Conservation (phyloP, 2,888 invertebrate species). For the Agriotes lineatus region DNA sequence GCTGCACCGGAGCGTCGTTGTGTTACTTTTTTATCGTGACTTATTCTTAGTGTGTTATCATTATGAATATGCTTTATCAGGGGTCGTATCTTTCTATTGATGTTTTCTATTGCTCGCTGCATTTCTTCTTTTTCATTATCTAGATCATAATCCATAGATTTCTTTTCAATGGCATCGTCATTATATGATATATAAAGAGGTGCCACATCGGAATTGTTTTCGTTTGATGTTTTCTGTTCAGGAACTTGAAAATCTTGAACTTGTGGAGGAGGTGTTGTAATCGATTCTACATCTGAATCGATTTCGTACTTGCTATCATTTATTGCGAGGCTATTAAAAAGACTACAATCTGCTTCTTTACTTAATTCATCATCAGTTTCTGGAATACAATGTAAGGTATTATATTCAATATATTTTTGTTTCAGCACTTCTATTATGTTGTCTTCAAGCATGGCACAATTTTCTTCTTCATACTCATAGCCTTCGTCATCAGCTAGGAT, state of each 20-base stretch:
- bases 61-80: slow-evolving; percentile 59
- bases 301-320: too few species aligned
- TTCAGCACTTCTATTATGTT: not conserved
- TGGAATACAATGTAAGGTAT: too few species aligned
- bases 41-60: slow-evolving; percentile 55
- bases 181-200: slow-evolving; percentile 31
- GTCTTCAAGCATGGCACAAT: not conserved
- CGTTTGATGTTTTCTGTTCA: not conserved
- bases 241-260: not conserved
- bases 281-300: not conserved
- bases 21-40: slow-evolving; percentile 1
- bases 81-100: slow-evolving; percentile 60
- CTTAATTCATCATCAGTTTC: too few species aligned
- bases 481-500: not conserved
- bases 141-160: slow-evolving; percentile 53
- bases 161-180: slow-evolving; percentile 36
- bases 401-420: too few species aligned
- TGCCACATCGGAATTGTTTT: not conserved
- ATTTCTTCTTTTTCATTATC: slow-evolving; percentile 62
- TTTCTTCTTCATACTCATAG: not conserved
- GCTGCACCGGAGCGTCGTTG: slow-evolving; percentile 33
- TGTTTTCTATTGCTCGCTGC: slow-evolving; percentile 61
- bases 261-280: not conserved
- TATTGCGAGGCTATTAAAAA: too few species aligned
- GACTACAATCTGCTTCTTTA: too few species aligned